phyloP scores from a whole-genome alignment of 2,888 invertebrate species.

The Plagiodera versicolora region DNA sequence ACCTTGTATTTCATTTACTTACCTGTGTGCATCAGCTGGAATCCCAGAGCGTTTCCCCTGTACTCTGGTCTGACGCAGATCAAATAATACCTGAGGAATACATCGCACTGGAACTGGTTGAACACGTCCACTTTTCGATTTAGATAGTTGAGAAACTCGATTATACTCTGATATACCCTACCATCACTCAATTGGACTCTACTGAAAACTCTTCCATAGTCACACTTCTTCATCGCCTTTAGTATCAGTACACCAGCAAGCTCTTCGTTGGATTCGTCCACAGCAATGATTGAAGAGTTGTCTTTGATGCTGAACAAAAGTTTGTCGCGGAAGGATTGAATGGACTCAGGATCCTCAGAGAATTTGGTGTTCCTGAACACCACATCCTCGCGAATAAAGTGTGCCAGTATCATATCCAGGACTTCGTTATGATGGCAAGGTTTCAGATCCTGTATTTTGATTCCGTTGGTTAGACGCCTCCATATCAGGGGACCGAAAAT shows the following conservation, averaged over 20 bases:
- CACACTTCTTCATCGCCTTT: constrained; percentile 43
- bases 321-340: constrained; percentile 42
- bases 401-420: constrained; percentile 43
- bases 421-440: constrained; percentile 41
- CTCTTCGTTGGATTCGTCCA: constrained; percentile 38
- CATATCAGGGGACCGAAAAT: constrained; percentile 48
- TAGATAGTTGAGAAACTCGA: constrained; percentile 42
- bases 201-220: constrained; percentile 48
- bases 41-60: constrained; percentile 38
- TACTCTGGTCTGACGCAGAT: constrained; percentile 46
- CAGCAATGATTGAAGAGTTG: constrained; percentile 45
- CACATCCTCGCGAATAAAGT: constrained; percentile 44
- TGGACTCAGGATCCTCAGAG: constrained; percentile 43
- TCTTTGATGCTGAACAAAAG: constrained; percentile 45
- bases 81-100: constrained; percentile 45
- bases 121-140: constrained; percentile 49
- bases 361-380: constrained; percentile 47
- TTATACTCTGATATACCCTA: constrained; percentile 45
- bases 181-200: constrained; percentile 46
- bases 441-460: constrained; percentile 48
- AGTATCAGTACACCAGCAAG: constrained; percentile 48
- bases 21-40: constrained; percentile 31
- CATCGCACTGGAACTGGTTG: constrained; percentile 44
- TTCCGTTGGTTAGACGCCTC: constrained; percentile 43
- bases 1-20: not conserved